A percentile compares a stretch with the other conserved stretches of the same genome.
Evolutionary conservation across 1,140 invertebrate genomes (phyloP).

Genomic region (Cyrtorhinus lividipennis): DNA sequence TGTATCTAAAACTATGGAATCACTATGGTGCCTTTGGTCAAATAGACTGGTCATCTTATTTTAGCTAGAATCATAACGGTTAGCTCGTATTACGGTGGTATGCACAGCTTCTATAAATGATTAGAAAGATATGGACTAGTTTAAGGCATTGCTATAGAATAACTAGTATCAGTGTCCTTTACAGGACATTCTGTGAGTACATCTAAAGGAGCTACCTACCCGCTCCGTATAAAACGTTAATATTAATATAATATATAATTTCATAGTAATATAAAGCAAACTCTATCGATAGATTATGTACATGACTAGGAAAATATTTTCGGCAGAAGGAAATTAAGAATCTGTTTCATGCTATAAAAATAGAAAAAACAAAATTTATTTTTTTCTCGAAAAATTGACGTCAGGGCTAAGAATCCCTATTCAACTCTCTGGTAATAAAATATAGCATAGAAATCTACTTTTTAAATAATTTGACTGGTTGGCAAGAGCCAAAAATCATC

Average conservation of each 20-base stretch:
- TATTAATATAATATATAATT: neutral
- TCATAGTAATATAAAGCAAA: constrained; percentile 3
- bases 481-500: constrained; percentile 1
- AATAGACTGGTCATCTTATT: neutral
- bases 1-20: no score
- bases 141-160: constrained; percentile 6
- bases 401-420: neutral
- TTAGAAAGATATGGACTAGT: constrained; percentile 8
- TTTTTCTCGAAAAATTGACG: neutral
- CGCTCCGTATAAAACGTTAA: constrained; percentile 2
- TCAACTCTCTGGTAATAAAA: constrained; percentile 7
- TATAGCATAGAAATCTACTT: constrained; percentile 5
- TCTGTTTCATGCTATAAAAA: constrained; percentile 9
- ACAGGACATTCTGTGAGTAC: neutral
- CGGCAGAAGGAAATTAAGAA: constrained; percentile 8
- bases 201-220: neutral
- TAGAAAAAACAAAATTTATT: neutral
- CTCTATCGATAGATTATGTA: neutral
- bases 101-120: constrained; percentile 2
- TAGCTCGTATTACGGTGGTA: neutral
- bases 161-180: neutral
- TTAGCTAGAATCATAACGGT: neutral
- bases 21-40: neutral
- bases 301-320: constrained; percentile 10
- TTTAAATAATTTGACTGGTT: constrained; percentile 8